Evolutionary conservation across 2,797 vertebrate species (phyloP), one percentile per base, ranked within the genome.

Genomic region (Myioborus melanocephalus): DNA sequence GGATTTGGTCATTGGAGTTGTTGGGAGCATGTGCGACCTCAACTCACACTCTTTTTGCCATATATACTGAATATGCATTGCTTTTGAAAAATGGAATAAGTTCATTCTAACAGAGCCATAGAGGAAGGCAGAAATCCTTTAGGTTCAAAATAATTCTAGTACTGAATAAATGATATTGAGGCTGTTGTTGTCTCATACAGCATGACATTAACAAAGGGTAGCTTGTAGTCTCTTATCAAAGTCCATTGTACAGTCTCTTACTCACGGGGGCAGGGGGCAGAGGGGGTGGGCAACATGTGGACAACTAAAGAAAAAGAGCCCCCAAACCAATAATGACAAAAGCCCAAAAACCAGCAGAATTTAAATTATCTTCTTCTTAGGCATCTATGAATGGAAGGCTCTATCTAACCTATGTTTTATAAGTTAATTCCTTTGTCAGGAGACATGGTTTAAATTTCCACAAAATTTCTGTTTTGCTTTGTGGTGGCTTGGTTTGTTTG

Each of bases 211-310:
- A 30, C 4, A 66, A 61, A 68, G 80, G 1, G 5, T 28, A 50
- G 19, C 3, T 47, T 7, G 1, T 18, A 24, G 43, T 61, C 28
- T 85, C 19, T 61, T 47, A 39, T 14, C 8, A 47, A 65, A 56
- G 9, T 64, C 30, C 12, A 5, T 44, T 82, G 59, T 37, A 61
- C 27, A 35, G 9, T 16, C 10, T 34, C 17, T 16, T 46, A 35
- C 24, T 34, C 7, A 8, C 3, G 19, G 1, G 0, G 39, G 15
- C 2, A 15, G 39, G 2, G 4, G 4, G 4, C 6, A 5, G 8
- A 55, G 24, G 11, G 27, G 1, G 1, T 6, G 3, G 8, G 8
- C 34, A 65, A 35, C 17, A 32, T 5, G 5, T 16, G 14, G 8
- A 21, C 11, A 23, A 7, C 4, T 43, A 35, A 57, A 59, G 26